phyloP scores from a whole-genome alignment of 2,113 vertebrate genomes.

The Nothobranchius furzeri region DNA sequence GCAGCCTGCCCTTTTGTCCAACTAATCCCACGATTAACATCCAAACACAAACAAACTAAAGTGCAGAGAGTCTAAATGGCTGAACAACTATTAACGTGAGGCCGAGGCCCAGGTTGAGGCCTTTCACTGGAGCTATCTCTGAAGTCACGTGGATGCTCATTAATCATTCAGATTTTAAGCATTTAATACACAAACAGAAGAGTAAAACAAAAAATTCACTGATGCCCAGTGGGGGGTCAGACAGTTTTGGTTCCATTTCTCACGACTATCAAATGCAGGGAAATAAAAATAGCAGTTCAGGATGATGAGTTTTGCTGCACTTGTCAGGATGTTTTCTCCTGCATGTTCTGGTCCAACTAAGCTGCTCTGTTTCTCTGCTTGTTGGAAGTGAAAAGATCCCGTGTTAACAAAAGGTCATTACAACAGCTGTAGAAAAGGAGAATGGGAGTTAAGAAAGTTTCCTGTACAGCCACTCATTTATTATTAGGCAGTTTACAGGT shows the following conservation, averaged over 20 bases:
- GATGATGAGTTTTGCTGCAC: conserved; percentile 11
- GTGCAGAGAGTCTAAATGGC: too few species aligned
- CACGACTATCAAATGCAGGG: conserved; percentile 16
- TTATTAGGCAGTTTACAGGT: conserved; percentile 61
- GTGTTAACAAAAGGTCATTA: conserved; percentile 48
- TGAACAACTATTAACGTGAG: too few species aligned
- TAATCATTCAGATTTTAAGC: too few species aligned
- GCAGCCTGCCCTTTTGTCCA: too few species aligned
- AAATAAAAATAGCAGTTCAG: conserved; percentile 42
- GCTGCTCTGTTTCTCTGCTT: conserved; percentile 10
- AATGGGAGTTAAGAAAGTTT: conserved; percentile 54
- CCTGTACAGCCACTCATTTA: conserved; percentile 47
- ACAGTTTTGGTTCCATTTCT: conserved; percentile 7
- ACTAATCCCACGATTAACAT: too few species aligned
- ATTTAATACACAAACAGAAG: too few species aligned
- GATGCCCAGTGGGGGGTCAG: conserved; percentile 34
- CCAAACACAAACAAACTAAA: too few species aligned
- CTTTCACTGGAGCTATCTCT: too few species aligned
- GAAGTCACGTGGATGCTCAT: too few species aligned
- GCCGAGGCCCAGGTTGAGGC: too few species aligned
- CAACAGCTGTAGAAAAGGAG: conserved; percentile 48
- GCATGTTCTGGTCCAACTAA: not conserved
- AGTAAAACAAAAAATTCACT: not conserved
- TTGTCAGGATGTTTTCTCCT: conserved; percentile 1
- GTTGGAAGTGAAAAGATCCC: conserved; percentile 38